Base-by-base conservation (phyloP, 2,113 vertebrate species). In the Gulo gulo region DNA sequence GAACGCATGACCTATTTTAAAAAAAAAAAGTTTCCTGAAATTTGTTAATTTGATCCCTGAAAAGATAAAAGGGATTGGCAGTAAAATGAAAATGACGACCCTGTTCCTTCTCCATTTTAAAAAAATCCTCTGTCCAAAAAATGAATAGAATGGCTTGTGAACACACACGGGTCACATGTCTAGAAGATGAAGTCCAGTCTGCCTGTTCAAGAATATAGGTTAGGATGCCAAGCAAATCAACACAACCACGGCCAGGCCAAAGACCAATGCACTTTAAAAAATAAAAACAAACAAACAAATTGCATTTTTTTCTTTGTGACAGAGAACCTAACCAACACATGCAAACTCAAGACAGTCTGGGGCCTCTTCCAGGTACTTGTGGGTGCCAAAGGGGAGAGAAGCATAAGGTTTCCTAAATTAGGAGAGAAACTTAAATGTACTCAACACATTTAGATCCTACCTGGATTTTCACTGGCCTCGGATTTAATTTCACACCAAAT, bases 31-130 rank as follows among this genome's bases (percentile, higher is more conserved):
- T 97, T 98, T 97, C 97, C 96, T 98, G 99, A 99, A 99, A 99
- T 98, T 95, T 97, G 98, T 99, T 98, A 99, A 99, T 98, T 94
- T 97, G 98, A 99, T 98, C 98, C 98, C 96, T 98, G 94, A 85
- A 94, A 94, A 94, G 97, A 98, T 98, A 99, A 99, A 98, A 99
- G 98, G 97, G 88, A 78, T 67, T 98, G 96, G 98, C 98, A 98
- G 94, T 36, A 89, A 45, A 98, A 98, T 98, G 92, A 99, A 99
- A 98, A 98, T 85, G 83, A 97, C 88, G 80, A 97, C 86, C 92
- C 95, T 95, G 34, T 81, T 92, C 50, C 71, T 91, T 96, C 95
- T 93, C 95, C 92, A 34, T 94, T 97, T 52, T n/a, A 29, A 52
- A 76, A 82, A 82, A 42, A 52, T 24, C 47, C 65, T 42, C n/a